Percentiles rank a stretch among this genome's conserved stretches.
Conservation (phyloP, 2,888 invertebrate species). For the Drosophila neotestacea region DNA sequence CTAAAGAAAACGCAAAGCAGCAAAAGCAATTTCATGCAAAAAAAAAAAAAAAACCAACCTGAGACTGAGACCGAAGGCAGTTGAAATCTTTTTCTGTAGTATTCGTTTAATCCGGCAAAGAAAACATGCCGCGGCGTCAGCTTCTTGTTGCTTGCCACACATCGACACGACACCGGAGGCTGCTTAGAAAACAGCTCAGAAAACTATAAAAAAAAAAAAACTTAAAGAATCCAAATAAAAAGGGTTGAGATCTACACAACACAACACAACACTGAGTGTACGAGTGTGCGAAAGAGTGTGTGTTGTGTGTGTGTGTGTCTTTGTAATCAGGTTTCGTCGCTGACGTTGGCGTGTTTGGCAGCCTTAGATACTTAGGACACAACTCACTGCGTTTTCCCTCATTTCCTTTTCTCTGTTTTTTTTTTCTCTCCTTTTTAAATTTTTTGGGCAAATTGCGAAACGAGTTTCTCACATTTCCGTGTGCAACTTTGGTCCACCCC, state of each 20-base stretch:
- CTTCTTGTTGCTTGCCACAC: constrained; percentile 1
- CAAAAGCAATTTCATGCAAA: constrained; percentile 30
- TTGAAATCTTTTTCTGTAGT: constrained; percentile 67
- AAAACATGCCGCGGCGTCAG: constrained; percentile 68
- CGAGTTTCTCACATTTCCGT: constrained; percentile 78
- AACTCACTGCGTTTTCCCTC: constrained; percentile 42
- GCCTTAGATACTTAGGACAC: constrained; percentile 54
- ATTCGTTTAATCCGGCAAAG: constrained; percentile 71
- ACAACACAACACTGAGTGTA: too few species aligned
- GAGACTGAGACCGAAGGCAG: constrained; percentile 20
- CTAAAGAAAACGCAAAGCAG: constrained; percentile 42
- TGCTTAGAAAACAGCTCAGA: constrained; percentile 11
- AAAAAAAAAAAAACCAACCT: not conserved
- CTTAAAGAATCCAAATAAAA: not conserved
- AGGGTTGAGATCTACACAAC: constrained; percentile 28
- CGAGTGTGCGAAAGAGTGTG: not conserved
- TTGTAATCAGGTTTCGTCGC: constrained; percentile 63
- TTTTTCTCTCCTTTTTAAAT: constrained; percentile 8
- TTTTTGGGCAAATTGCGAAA: constrained; percentile 40
- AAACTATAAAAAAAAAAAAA: not conserved
- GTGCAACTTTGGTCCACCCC: not conserved
- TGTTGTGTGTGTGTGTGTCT: constrained; percentile 10
- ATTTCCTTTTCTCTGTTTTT: constrained; percentile 25
- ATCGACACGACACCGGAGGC: constrained; percentile 5
- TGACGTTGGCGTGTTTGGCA: constrained; percentile 44